A percentile compares a stretch with the other conserved stretches of the same genome.
Evolutionary conservation across 23 tunicate genomes (phyloP).

Genomic region (Aplidium turbinatum): DNA sequence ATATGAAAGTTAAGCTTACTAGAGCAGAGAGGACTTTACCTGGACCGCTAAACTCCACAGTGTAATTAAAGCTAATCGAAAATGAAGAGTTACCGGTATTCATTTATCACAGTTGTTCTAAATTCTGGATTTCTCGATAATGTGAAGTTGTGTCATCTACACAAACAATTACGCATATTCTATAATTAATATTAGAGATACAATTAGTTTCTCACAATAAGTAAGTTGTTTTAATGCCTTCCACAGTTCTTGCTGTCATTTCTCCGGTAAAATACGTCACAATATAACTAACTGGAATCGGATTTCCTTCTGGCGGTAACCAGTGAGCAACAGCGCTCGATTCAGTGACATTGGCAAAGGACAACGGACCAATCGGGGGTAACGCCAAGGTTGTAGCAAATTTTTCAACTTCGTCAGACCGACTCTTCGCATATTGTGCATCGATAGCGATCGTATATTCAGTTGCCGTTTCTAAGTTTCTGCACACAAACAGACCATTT

Average conservation of each 20-base stretch:
- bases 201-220: background rate
- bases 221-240: slow-evolving; percentile 25
- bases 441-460: slow-evolving; percentile 38
- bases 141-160: too few relatives aligned
- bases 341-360: slow-evolving; percentile 55
- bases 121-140: too few relatives aligned
- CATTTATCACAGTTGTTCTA: too few relatives aligned
- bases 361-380: slow-evolving; percentile 66
- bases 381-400: slow-evolving; percentile 39
- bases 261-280: slow-evolving; percentile 44
- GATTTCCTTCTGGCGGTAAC: slow-evolving; percentile 41
- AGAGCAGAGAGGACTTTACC: too few relatives aligned
- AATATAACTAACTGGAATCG: slow-evolving; percentile 43
- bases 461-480: slow-evolving; percentile 54
- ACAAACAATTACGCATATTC: too few relatives aligned
- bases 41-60: too few relatives aligned
- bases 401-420: slow-evolving; percentile 11
- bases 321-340: slow-evolving; percentile 53
- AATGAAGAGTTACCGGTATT: too few relatives aligned
- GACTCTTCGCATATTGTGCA: slow-evolving; percentile 17
- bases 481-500: slow-evolving; percentile 11
- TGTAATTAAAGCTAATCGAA: too few relatives aligned
- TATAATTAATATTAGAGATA: too few relatives aligned
- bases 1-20: too few relatives aligned
- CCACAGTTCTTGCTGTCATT: background rate